Base-by-base conservation (phyloP, 2,888 invertebrate genomes). In the Choristoneura rosaceana region DNA sequence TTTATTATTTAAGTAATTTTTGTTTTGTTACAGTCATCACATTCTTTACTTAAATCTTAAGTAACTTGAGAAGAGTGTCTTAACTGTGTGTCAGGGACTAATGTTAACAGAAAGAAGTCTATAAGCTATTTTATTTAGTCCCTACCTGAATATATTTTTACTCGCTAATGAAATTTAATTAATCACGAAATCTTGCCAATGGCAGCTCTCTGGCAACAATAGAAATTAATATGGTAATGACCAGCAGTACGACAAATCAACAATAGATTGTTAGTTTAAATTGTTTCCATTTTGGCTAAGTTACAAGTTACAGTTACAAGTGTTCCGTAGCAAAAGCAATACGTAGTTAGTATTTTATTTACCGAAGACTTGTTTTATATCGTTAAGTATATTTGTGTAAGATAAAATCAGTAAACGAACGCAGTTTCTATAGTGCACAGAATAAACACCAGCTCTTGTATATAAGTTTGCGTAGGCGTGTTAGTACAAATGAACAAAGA, bases 191-290 rank as follows among this genome's bases (percentile, higher is more conserved):
- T 76, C 79, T 82, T 84, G 84, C 81, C 83, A 73, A 47, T 62
- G 75, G 77, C 80, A 79, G 81, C 82, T 82, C 79, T 80, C 82
- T 79, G 69, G 63, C 62, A 66, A 58, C 45, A 8, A 58, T 45
- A 34, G 25, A 4, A 38, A n/a, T 45, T 15, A 34, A 52, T 17
- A 50, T n/a, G n/a, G 3, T 25, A 8, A n/a, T 34, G 43, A 15
- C 38, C 63, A 58, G 55, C 4, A 47, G 10, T 12, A 12, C 12
- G 43, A 43, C 12, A 43, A 52, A 52, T 3, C 9, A 17, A n/a
- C 52, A 14, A 52, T 55, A 55, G 55, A 55, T 52, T 17, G 52
- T 52, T 8, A 52, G 25, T 25, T 25, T 14, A 34, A 14, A 59
- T 0, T 59, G 58, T 34, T 59, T 33, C 25, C 34, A 25, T 25